Evolutionary conservation across 1,140 invertebrate genomes (phyloP).

Genomic region (Apis cerana): DNA sequence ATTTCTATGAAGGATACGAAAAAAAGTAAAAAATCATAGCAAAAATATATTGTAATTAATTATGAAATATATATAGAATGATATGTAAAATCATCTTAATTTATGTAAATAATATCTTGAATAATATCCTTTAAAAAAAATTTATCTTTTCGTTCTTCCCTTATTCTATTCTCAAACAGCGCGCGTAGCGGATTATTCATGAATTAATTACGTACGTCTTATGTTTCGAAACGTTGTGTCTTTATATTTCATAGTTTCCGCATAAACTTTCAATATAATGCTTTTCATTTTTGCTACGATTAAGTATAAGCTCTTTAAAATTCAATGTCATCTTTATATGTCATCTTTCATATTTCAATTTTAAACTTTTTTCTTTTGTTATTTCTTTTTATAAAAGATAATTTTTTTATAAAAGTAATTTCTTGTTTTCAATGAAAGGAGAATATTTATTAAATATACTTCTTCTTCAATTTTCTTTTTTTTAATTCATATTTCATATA

Average conservation of each 20-base stretch:
- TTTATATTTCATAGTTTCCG: neutral
- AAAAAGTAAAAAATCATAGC: neutral
- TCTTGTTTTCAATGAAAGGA: neutral
- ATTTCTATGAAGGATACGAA: slow-evolving; percentile 13
- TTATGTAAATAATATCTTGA: too few species aligned
- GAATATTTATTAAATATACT: slow-evolving; percentile 27
- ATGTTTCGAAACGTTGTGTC: too few species aligned
- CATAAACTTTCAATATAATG: neutral
- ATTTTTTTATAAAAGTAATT: neutral
- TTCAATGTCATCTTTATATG: neutral
- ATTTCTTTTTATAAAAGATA: too few species aligned
- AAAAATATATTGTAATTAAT: slow-evolving; percentile 13
- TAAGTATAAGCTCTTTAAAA: slow-evolving; percentile 31
- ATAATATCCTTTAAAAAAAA: too few species aligned
- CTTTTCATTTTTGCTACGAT: neutral
- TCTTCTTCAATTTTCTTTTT: neutral
- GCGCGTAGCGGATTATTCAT: slow-evolving; percentile 6
- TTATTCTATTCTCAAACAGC: neutral
- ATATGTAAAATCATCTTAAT: slow-evolving; percentile 6
- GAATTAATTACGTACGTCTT: slow-evolving; percentile 12
- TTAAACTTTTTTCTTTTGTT: neutral
- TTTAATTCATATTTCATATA: neutral
- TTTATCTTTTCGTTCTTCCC: neutral
- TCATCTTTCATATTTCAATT: neutral
- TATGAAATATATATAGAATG: neutral